Evolutionary conservation across 2,888 invertebrate genomes (phyloP).

Genomic region (Tineola bisselliella): DNA sequence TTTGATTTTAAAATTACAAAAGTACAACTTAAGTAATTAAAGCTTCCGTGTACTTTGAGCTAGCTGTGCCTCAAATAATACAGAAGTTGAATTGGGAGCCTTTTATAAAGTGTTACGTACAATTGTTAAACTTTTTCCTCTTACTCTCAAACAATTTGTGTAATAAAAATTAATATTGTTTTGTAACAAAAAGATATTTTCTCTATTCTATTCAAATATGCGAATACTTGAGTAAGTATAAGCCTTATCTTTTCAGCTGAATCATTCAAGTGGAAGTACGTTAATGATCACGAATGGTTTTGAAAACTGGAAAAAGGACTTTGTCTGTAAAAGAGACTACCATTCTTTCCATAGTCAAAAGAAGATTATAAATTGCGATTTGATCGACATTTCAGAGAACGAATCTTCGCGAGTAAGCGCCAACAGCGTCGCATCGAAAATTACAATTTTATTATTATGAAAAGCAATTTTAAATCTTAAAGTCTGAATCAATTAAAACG

Average conservation of each 20-base stretch:
- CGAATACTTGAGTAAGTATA: background rate
- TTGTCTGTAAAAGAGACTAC: background rate
- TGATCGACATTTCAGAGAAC: background rate
- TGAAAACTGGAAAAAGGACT: constrained; percentile 24
- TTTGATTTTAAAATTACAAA: too few species aligned
- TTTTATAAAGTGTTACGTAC: too few species aligned
- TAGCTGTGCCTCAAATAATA: too few species aligned
- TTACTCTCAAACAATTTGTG: too few species aligned
- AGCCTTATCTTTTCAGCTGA: background rate
- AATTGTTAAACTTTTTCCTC: too few species aligned
- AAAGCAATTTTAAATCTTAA: background rate
- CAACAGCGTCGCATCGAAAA: background rate
- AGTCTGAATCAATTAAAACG: background rate
- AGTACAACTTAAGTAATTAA: too few species aligned
- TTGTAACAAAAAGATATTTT: too few species aligned
- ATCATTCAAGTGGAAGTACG: constrained; percentile 37
- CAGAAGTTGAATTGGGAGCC: too few species aligned
- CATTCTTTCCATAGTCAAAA: constrained; percentile 1
- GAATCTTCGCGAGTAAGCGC: background rate
- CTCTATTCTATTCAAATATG: background rate
- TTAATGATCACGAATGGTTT: constrained; percentile 47
- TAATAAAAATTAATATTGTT: too few species aligned
- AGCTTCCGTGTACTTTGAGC: too few species aligned
- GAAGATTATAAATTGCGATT: constrained; percentile 6
- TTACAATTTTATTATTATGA: background rate